Percentiles rank a stretch among this genome's conserved stretches.
Conservation (phyloP, 2,797 vertebrate species). For the Eulemur albifrons region DNA sequence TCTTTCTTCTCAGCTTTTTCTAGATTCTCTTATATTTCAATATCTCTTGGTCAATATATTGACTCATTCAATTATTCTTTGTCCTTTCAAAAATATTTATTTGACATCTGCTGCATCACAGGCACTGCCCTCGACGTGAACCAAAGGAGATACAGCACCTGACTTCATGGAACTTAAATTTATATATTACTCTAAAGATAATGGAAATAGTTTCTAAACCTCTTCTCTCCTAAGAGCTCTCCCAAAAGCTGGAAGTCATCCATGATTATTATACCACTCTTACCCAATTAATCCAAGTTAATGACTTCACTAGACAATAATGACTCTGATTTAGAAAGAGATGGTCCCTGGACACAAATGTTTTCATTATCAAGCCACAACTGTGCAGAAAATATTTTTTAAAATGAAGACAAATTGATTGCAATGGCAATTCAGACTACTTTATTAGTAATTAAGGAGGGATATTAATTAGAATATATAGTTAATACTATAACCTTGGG, state of each 20-base stretch:
- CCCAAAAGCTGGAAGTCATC: background rate
- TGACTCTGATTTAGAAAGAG: slow-evolving; percentile 54
- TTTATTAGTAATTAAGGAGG: slow-evolving; percentile 53
- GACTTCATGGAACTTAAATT: background rate
- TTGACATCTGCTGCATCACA: background rate
- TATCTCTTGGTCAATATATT: background rate
- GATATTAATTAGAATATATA: slow-evolving; percentile 49
- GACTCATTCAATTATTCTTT: background rate
- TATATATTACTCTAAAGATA: background rate
- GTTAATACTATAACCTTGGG: slow-evolving; percentile 33
- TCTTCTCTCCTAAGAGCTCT: background rate
- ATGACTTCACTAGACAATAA: slow-evolving; percentile 58
- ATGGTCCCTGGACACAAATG: slow-evolving; percentile 35
- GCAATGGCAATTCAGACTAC: slow-evolving; percentile 1
- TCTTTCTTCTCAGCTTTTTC: background rate
- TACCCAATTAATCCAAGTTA: slow-evolving; percentile 61
- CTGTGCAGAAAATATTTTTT: slow-evolving; percentile 56
- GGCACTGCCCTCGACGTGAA: background rate
- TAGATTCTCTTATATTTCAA: background rate
- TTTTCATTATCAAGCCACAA: slow-evolving; percentile 67
- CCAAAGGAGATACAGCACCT: background rate
- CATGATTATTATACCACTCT: slow-evolving; percentile 1
- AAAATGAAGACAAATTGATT: slow-evolving; percentile 62
- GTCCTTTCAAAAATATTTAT: slow-evolving; percentile 2
- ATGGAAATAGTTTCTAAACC: slow-evolving; percentile 32